Evolutionary conservation across 2,888 invertebrate species (phyloP), one percentile per base, ranked within the genome.

Genomic region (Leptinotarsa haldemani): DNA sequence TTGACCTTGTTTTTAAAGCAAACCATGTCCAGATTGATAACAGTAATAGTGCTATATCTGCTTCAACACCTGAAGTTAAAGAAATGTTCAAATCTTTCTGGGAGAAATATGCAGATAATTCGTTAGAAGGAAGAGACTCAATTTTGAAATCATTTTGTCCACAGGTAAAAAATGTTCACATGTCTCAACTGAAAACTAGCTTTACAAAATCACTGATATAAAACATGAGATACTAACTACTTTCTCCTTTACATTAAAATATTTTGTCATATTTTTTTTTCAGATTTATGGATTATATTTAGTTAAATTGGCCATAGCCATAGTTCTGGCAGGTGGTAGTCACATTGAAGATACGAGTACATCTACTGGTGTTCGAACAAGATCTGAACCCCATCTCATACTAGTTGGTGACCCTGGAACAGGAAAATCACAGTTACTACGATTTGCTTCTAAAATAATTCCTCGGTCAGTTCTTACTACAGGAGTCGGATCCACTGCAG

Each of bases 361-460:
- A 58, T 79, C 81, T 65, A 83, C 83, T 13, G 84, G 84, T 47
- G 80, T 84, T 9, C 79, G 80, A 69, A 89, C 90, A 1, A 86
- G 97, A 75, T 95, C 95, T 3, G 95, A 97, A 84, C 93, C 95
- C 22, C 97, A 97, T 88, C 88, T 97, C 77, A 88, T 97, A 69
- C 86, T 97, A 40, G 94, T 97, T 25, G 97, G 97, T 4, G 97
- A 97, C 89, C 92, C 94, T 84, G 96, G 97, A 16, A 96, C 96
- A 1, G 97, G 95, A 5, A 97, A 97, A 85, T 96, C 97, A 0
- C 95, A 96, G 86, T 88, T 97, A 68, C 73, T 80, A 30, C 91
- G 93, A 78, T 92, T 94, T 76, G 94, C 93, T 3, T 88, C 92
- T 5, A 91, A 90, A 86, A 85, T 90, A 85, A 92, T 89, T 3